Percentiles rank a stretch among this genome's conserved stretches.
Conservation (phyloP, 2,888 invertebrate genomes). For the Entomobrya multifasciata region DNA sequence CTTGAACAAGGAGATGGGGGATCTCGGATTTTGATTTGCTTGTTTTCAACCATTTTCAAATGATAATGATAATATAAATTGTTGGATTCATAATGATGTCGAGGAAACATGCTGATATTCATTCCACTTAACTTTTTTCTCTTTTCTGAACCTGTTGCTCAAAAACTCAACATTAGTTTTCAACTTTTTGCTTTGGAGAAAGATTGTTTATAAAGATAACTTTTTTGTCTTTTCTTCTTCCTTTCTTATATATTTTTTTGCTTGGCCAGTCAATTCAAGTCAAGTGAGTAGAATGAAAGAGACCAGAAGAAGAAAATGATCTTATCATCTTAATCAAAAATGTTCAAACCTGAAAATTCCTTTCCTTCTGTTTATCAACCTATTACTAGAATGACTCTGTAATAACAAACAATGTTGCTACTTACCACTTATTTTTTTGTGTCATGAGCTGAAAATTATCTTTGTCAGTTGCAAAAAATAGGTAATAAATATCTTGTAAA, state of each 20-base stretch:
- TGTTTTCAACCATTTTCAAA: constrained; percentile 34
- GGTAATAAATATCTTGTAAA: constrained; percentile 28
- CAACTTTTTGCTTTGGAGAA: neutral
- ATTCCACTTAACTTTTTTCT: neutral
- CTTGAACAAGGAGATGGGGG: neutral
- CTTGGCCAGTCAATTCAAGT: neutral
- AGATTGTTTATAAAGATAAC: constrained; percentile 44
- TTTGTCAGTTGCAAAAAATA: constrained; percentile 30
- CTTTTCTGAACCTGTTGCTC: constrained; percentile 36
- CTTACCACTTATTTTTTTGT: no score
- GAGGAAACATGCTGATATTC: neutral
- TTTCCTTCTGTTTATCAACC: neutral
- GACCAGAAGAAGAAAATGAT: constrained; percentile 9
- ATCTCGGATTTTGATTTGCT: constrained; percentile 19
- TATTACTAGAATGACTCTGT: no score
- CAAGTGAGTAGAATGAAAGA: neutral
- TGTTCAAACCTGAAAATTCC: constrained; percentile 6
- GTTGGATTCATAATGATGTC: constrained; percentile 27
- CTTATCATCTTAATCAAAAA: constrained; percentile 47
- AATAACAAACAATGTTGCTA: no score
- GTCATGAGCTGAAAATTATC: no score
- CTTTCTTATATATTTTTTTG: neutral
- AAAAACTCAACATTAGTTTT: constrained; percentile 16
- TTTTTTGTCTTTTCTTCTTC: constrained; percentile 15
- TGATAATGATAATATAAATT: constrained; percentile 6